These are phyloP conservation scores for Parapristionchus giblindavisi DNA, from an alignment of 2,888 invertebrate genomes.

Conservation along the genomic window DNA sequence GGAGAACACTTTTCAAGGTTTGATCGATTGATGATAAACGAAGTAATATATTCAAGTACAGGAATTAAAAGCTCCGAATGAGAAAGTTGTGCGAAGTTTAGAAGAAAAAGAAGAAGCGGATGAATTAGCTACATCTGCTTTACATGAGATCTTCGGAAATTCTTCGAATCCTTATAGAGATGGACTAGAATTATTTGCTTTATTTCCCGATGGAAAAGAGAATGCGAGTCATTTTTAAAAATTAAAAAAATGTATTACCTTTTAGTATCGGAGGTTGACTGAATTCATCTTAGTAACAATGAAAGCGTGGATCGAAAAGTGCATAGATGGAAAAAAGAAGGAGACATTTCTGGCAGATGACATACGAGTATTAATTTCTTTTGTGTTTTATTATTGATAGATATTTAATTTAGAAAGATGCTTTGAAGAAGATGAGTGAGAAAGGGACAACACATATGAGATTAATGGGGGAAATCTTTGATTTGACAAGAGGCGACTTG, in stretches of 20 bases:
- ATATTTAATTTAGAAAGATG: not conserved
- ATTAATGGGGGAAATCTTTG: slow-evolving; percentile 1
- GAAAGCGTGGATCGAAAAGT: slow-evolving; percentile 27
- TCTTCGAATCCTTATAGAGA: slow-evolving; percentile 16
- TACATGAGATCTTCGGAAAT: slow-evolving; percentile 11
- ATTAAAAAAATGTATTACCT: not conserved
- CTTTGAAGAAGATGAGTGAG: slow-evolving; percentile 6
- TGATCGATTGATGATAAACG: not conserved
- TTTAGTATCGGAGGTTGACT: slow-evolving; percentile 18
- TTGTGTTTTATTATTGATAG: not conserved
- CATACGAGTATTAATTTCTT: not conserved
- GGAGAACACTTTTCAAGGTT: slow-evolving; percentile 30
- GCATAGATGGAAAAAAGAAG: not conserved
- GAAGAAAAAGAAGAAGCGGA: not conserved
- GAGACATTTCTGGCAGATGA: slow-evolving; percentile 10
- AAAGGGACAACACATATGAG: slow-evolving; percentile 19
- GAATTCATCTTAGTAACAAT: slow-evolving; percentile 5
- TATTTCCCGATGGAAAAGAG: slow-evolving; percentile 16
- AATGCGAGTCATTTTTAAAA: not conserved
- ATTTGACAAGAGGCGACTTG: not conserved
- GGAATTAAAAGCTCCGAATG: slow-evolving; percentile 4
- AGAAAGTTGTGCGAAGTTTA: not conserved
- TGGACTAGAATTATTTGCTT: not conserved
- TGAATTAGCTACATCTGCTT: not conserved
- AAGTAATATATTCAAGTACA: not conserved